These are phyloP conservation scores for Melieria crassipennis DNA, from an alignment of 2,888 invertebrate species.

Conservation along the genomic window DNA sequence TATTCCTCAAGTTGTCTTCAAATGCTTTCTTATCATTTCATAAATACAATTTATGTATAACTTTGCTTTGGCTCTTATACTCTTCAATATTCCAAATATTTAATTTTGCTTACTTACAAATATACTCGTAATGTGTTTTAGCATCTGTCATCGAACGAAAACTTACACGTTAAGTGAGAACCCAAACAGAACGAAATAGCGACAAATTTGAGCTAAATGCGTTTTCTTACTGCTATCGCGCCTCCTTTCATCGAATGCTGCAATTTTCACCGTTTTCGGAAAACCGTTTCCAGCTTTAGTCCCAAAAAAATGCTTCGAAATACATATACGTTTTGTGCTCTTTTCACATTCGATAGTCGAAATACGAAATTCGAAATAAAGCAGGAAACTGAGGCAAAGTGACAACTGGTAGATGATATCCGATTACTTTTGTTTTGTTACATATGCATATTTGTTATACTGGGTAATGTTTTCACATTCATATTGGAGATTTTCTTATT, in stretches of 20 bases:
- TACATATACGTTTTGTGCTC: no score
- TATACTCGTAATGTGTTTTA: conserved; percentile 21
- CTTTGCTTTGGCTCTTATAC: conserved; percentile 42
- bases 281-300: no score
- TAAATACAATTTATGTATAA: conserved; percentile 34
- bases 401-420: no score
- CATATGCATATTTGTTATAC: no score
- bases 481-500: conserved; percentile 21
- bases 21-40: conserved; percentile 16
- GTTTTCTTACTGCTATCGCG: neutral
- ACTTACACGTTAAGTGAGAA: conserved; percentile 36
- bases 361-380: no score
- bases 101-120: conserved; percentile 52
- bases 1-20: conserved; percentile 42
- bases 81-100: conserved; percentile 58
- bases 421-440: no score
- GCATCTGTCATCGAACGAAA: conserved; percentile 23
- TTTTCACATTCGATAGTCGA: no score
- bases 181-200: neutral
- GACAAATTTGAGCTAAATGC: neutral
- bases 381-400: no score
- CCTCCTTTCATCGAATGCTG: no score
- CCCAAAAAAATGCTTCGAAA: no score
- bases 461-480: no score
- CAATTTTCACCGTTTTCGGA: no score